These are phyloP conservation scores for Drosophila bocki DNA, from an alignment of 1,140 invertebrate genomes.

Conservation along the genomic window DNA sequence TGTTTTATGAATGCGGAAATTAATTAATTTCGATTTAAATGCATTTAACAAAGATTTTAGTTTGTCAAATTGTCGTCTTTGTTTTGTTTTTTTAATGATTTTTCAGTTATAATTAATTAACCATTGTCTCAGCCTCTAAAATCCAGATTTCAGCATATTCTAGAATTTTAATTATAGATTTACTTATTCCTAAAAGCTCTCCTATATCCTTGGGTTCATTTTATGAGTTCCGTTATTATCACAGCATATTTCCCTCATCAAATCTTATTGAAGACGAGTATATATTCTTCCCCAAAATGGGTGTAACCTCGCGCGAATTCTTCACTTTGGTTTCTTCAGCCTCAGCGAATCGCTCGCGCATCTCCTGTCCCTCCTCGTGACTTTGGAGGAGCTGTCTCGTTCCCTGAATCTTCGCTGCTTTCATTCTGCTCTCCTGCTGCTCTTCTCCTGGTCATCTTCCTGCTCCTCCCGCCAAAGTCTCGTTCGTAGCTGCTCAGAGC, in stretches of 20 bases:
- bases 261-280: not conserved
- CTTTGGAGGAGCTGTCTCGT: conserved; percentile 34
- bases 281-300: conserved; percentile 1
- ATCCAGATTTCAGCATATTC: no score
- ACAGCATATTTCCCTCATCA: not conserved
- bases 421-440: not conserved
- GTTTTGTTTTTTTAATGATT: not conserved
- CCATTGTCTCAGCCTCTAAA: not conserved
- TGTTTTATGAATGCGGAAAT: conserved; percentile 7
- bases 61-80: not conserved
- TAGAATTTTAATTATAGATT: not conserved
- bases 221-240: conserved; percentile 3
- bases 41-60: not conserved
- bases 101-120: not conserved
- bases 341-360: conserved; percentile 14
- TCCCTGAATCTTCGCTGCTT: conserved; percentile 3
- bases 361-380: conserved; percentile 32
- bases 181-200: not conserved
- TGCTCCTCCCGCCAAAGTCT: conserved; percentile 12
- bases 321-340: conserved; percentile 13
- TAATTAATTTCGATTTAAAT: conserved; percentile 2
- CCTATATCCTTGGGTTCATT: not conserved
- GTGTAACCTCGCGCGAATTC: conserved; percentile 29
- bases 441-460: not conserved
- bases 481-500: conserved; percentile 14